phyloP scores from a whole-genome alignment of 2,797 vertebrate genomes.

The Hyperoplus lanceolatus region DNA sequence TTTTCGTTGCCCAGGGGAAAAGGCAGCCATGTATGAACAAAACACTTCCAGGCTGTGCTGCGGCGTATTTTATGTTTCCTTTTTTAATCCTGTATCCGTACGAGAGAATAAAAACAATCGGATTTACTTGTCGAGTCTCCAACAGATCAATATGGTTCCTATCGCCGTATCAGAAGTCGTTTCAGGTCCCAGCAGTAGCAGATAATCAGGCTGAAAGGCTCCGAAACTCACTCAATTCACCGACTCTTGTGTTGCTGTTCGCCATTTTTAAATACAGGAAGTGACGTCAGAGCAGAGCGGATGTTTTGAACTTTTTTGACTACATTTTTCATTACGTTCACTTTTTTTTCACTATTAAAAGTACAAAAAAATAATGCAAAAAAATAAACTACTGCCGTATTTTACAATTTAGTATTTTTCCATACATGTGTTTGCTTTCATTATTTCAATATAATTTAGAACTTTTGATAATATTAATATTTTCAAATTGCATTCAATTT shows the following conservation, averaged over 20 bases:
- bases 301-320: background rate
- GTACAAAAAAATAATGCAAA: too few species aligned
- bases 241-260: slow-evolving; percentile 22
- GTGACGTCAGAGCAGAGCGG: slow-evolving; percentile 44
- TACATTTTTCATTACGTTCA: too few species aligned
- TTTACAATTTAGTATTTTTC: too few species aligned
- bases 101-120: slow-evolving; percentile 24
- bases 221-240: slow-evolving; percentile 44
- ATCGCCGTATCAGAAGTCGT: background rate
- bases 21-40: background rate
- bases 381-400: too few species aligned
- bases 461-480: too few species aligned
- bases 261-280: slow-evolving; percentile 83
- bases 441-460: too few species aligned
- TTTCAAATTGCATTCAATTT: too few species aligned
- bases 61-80: background rate
- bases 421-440: too few species aligned
- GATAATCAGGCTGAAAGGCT: background rate
- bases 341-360: too few species aligned
- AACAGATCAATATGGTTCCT: slow-evolving; percentile 4
- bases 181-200: background rate
- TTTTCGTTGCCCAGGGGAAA: background rate
- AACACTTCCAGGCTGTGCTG: background rate
- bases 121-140: slow-evolving; percentile 16
- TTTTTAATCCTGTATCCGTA: background rate